Evolutionary conservation across 2,888 invertebrate species (phyloP), one percentile per base, ranked within the genome.

Genomic region (Hypomecis atomaria): DNA sequence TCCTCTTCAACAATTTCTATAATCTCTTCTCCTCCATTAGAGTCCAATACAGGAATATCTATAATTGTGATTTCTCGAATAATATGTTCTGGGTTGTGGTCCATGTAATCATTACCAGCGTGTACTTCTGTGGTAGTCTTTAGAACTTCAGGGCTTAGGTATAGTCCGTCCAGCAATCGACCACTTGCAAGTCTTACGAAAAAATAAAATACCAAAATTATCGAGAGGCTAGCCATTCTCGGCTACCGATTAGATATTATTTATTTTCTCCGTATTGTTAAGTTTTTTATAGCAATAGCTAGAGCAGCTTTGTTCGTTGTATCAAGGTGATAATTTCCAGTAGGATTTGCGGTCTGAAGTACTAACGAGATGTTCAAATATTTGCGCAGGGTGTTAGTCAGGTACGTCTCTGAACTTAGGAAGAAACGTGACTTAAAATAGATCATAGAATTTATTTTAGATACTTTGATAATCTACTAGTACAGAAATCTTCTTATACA

Each of bases 91-190:
- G 85, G 84, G 62, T 81, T 82, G 59, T 83, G 89, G 66, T 90
- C 89, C 67, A 88, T 78, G 57, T 88, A 88, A 62, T 88, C 86
- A 59, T 88, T 88, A 6, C 86, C 86, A 34, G 68, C 69, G 8
- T 77, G 72, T 6, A 87, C 66, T 62, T 82, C 79, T 8, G 76
- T 59, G 5, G 72, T 70, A 10, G 77, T 82, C 67, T 90, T 89
- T 58, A 90, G 54, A 44, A 79, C 67, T 70, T 90, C 90, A 11
- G 89, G 87, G 54, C 81, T 80, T 36, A 90, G 73, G 48, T 76
- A 73, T 40, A 88, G 64, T 11, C 89, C 89, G 54, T 85, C 81
- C 2, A 79, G 66, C 10, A 78, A 57, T 23, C 72, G 69, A 33
- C 79, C 75, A 64, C 64, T 69, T 9, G 74, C 70, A 34, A 78